Evolutionary conservation across 2,797 vertebrate genomes (phyloP).

Genomic region (Loris lydekkerianus): DNA sequence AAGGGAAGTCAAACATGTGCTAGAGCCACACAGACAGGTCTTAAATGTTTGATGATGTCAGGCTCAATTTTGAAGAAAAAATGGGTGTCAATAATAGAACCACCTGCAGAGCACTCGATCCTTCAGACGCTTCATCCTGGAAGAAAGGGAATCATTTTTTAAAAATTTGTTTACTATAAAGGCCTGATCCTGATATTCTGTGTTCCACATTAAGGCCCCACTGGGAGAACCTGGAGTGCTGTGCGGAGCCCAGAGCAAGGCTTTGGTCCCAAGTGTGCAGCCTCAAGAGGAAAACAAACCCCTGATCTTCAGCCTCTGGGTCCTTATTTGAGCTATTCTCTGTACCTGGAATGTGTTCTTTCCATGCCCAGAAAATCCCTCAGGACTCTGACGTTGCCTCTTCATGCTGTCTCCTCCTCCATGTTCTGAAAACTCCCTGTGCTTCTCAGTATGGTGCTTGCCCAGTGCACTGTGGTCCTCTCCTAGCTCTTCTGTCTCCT

Average conservation of each 20-base stretch:
- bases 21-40: neutral
- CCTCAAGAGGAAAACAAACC: neutral
- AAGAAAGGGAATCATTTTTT: neutral
- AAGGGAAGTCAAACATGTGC: neutral
- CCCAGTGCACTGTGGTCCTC: neutral
- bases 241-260: neutral
- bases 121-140: neutral
- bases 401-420: neutral
- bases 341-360: neutral
- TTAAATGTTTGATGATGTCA: neutral
- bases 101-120: neutral
- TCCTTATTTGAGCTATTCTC: neutral
- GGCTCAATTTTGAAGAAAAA: constrained; percentile 53
- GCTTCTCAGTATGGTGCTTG: neutral
- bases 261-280: neutral
- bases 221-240: neutral
- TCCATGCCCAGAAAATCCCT: neutral
- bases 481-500: neutral
- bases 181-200: neutral
- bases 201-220: neutral
- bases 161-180: neutral
- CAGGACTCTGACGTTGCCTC: neutral
- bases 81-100: neutral
- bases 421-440: neutral
- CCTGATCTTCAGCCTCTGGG: neutral